Base-by-base conservation (phyloP, 1,140 invertebrate species). In the Drosophila pruinosa region DNA sequence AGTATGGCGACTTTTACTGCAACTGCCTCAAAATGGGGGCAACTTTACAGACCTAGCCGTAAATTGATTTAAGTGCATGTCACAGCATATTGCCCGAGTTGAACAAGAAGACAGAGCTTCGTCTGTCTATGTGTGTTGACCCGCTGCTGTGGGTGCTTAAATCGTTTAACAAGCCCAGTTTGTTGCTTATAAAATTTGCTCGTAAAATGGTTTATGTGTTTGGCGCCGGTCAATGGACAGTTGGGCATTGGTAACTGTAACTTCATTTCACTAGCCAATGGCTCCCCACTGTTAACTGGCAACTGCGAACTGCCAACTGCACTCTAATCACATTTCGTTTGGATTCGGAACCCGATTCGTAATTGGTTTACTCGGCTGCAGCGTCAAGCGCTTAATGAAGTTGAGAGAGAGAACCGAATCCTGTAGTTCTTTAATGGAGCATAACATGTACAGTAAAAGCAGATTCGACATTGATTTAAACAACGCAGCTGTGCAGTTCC, bases 61-160 rank as follows among this genome's bases (percentile, higher is more conserved):
- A 85, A 86, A 86, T 86, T 86, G 82, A 86, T 86, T 86, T 86
- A 86, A 86, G 81, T 86, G 81, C 82, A 88, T 86, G 81, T 88
- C 82, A 45, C 63, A 81, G 73, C 81, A 86, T 81, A 77, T 86
- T 80, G 72, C 64, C 54, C 58, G 36, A 31, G 52, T 41, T 14
- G 45, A 54, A 17, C 12, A n/a, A n/a, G n/a, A n/a, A n/a, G n/a
- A n/a, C 43, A 38, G 4, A 22, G n/a, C 39, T n/a, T n/a, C n/a
- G n/a, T n/a, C n/a, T n/a, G n/a, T n/a, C n/a, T n/a, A n/a, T 2
- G 5, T 21, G 8, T 7, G 41, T 24, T 17, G 34, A 19, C 14
- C 45, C 17, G 43, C 8, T 26, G 6, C 34, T 36, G 31, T 14
- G 19, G 26, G 39, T 63, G 41, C 59, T 75, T 81, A 74, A 85